Base-by-base conservation (phyloP, 2,113 vertebrate species). In the Gasterosteus aculeatus region DNA sequence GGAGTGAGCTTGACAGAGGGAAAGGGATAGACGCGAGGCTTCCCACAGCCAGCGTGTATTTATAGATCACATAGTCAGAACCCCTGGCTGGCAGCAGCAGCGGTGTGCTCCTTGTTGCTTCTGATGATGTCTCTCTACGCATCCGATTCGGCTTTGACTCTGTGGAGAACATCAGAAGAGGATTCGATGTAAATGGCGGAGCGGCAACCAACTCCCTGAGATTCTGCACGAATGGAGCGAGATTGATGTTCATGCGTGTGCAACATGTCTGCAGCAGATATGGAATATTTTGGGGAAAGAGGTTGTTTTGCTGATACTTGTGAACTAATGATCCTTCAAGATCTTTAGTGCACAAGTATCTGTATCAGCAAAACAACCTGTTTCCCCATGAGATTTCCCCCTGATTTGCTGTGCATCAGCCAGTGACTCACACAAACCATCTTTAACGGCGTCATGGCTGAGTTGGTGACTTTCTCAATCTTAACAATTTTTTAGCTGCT, bases 41-140 rank as follows among this genome's bases (percentile, higher is more conserved):
- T 89, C 78, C 72, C 65, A 83, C 75, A 79, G 71, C 84, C 66
- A 46, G 72, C 14, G 85, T 88, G 85, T 92, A 92, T 92, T 92
- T 91, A 90, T 91, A 91, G 91, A 90, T 89, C 83, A 87, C 75
- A 91, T 77, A 86, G 88, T 87, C 87, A 83, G 85, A 90, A 85
- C 86, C 85, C 84, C 80, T 91, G 87, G 80, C 81, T 91, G 87
- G 80, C 85, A 88, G 91, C 85, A 88, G 91, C 82, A 88, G 82
- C 76, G 64, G 53, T 63, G 72, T 74, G 78, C 88, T 81, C 69
- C 80, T 70, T 79, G 80, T 68, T 85, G 85, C 85, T 83, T 33
- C 56, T 74, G 84, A 72, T 81, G 82, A 88, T 83, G 81, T 77
- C 78, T 82, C 58, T 76, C 75, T 87, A 60, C 65, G 78, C 80